Percentiles rank a stretch among this genome's conserved stretches.
Conservation (phyloP, 2,113 vertebrate species). For the Muscicapa adusta region DNA sequence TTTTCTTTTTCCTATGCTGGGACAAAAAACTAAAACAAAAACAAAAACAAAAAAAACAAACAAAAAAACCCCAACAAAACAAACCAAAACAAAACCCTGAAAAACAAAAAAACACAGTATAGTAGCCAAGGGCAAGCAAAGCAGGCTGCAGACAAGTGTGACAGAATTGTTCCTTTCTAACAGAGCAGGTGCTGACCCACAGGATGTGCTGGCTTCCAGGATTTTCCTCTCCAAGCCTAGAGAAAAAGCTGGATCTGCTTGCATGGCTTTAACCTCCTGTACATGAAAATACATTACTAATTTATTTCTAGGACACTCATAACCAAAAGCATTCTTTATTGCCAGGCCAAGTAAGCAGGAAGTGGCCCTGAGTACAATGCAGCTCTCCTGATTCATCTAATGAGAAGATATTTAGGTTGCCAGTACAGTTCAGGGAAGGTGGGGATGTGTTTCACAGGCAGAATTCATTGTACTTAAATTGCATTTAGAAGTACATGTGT, state of each 20-base stretch:
- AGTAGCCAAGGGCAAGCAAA: not conserved
- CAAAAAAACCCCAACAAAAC: no score
- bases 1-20: not conserved
- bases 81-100: no score
- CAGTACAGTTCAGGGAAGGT: not conserved
- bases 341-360: not conserved
- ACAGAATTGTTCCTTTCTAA: accelerated
- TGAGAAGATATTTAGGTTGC: not conserved
- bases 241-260: not conserved
- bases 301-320: not conserved
- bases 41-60: no score
- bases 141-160: not conserved
- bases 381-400: not conserved
- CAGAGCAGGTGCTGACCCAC: not conserved
- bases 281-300: not conserved
- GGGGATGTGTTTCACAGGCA: not conserved
- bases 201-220: not conserved
- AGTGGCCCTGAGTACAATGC: not conserved
- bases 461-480: not conserved
- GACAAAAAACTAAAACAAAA: not conserved
- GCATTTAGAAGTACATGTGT: not conserved
- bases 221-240: not conserved
- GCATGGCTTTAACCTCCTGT: not conserved
- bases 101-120: not conserved
- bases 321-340: not conserved